Conservation (phyloP, 2,888 invertebrate genomes). For the Amblyjoppa fuscipennis region DNA sequence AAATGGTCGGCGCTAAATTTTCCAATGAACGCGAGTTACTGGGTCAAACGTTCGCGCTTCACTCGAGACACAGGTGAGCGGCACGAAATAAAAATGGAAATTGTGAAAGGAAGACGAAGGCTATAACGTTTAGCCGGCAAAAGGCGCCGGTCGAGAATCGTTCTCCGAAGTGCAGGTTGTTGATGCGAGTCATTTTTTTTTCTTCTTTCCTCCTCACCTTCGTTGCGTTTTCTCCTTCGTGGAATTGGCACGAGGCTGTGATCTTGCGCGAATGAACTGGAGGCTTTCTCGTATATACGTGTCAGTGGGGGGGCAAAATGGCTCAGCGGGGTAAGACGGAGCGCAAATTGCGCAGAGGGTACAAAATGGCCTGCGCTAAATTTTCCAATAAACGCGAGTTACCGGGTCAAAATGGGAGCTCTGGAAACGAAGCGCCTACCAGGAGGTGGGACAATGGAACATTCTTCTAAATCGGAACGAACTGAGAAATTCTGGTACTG, state of each 20-base stretch:
- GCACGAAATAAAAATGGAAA: neutral
- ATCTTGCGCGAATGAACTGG: conserved; percentile 7
- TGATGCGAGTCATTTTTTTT: conserved; percentile 1
- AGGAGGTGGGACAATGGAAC: too few relatives aligned
- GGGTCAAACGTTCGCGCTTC: conserved; percentile 27
- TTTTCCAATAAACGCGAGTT: too few relatives aligned
- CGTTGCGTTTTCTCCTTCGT: neutral
- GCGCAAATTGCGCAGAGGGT: too few relatives aligned
- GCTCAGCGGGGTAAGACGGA: too few relatives aligned
- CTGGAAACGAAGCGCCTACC: too few relatives aligned
- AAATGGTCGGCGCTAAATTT: too few relatives aligned
- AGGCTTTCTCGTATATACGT: conserved; percentile 21
- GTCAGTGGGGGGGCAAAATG: too few relatives aligned
- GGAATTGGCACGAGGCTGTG: neutral
- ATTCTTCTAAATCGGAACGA: too few relatives aligned
- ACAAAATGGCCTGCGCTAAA: too few relatives aligned
- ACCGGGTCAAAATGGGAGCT: too few relatives aligned
- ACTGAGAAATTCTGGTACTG: too few relatives aligned
- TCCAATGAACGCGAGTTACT: too few relatives aligned
- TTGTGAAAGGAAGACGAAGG: conserved; percentile 19
- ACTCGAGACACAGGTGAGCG: conserved; percentile 50
- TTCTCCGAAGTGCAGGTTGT: conserved; percentile 11
- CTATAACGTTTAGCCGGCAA: conserved; percentile 15
- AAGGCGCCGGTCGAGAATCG: conserved; percentile 13
- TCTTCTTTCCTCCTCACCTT: neutral